Percentiles rank a stretch among this genome's conserved stretches.
phyloP scores from a whole-genome alignment of 2,888 invertebrate genomes.

The Glaucopsyche alexis region DNA sequence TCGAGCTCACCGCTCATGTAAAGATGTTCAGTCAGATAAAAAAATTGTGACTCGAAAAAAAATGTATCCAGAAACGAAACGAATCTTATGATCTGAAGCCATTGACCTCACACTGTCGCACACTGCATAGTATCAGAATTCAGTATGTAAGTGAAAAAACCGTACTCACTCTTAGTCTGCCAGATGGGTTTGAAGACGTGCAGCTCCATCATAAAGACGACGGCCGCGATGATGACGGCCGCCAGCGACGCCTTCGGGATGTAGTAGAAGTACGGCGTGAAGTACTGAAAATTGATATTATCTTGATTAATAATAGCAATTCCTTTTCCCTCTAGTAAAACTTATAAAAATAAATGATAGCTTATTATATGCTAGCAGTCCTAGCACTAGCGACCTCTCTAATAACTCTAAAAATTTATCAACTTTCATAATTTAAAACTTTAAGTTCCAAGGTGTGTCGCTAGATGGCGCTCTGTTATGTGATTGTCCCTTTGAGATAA shows the following conservation, averaged over 20 bases:
- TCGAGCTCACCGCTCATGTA: too few species aligned
- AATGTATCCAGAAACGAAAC: too few species aligned
- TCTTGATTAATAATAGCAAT: background rate
- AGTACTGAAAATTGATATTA: slow-evolving; percentile 81
- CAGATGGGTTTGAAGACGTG: slow-evolving; percentile 89
- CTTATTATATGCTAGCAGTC: background rate
- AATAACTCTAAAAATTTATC: background rate
- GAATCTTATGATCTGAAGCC: too few species aligned
- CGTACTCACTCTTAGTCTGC: slow-evolving; percentile 86
- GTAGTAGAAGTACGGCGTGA: slow-evolving; percentile 90
- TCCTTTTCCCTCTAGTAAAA: too few species aligned
- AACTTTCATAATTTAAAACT: background rate
- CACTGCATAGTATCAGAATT: too few species aligned
- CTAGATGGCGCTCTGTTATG: background rate
- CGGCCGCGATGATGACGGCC: slow-evolving; percentile 92
- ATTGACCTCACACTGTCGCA: too few species aligned
- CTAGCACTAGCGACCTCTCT: background rate
- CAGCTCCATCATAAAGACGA: slow-evolving; percentile 91
- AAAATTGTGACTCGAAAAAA: too few species aligned
- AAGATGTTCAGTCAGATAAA: too few species aligned
- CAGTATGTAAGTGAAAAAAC: background rate
- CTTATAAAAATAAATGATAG: background rate
- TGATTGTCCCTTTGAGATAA: too few species aligned
- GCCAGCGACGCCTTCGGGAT: slow-evolving; percentile 89
- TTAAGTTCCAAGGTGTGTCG: background rate